Evolutionary conservation across 2,888 invertebrate genomes (phyloP), one percentile per base, ranked within the genome.

Genomic region (Orchestes rusci): DNA sequence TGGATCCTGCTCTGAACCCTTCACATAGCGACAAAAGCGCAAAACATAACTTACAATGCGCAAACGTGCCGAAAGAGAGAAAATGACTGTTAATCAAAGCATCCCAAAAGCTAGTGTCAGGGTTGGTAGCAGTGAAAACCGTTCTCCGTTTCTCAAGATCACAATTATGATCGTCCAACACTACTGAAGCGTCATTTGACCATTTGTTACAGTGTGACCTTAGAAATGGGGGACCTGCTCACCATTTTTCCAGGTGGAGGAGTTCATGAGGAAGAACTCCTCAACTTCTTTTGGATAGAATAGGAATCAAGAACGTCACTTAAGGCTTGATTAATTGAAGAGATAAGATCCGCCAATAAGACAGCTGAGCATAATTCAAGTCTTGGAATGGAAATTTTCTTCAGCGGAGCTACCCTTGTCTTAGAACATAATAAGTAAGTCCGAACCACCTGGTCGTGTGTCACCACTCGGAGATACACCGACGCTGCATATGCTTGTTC

Each of bases 281-380:
- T n/a, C n/a, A n/a, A n/a, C n/a, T n/a, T n/a, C n/a, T n/a, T n/a
- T n/a, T n/a, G n/a, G n/a, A n/a, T n/a, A n/a, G n/a, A n/a, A n/a
- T n/a, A n/a, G n/a, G n/a, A n/a, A n/a, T n/a, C n/a, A n/a, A n/a
- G n/a, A n/a, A n/a, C n/a, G n/a, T n/a, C n/a, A 4, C 3, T 12
- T 20, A 30, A 30, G 12, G 12, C 31, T 30, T 12, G 10, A 5
- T 30, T 30, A 30, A 16, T 12, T 5, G 35, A 7, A 5, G 3
- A 3, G 2, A 29, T 15, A 4, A 43, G 10, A 16, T 39, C 30
- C 10, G 29, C 29, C 3, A 39, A 15, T 28, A 43, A 13, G 16
- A 39, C 43, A n/a, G 35, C 45, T 2, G 39, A 27, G n/a, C 29
- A 40, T 23, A 42, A 33, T 12, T 42, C 42, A 2, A 36, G 42